Conservation (phyloP, 2,888 invertebrate genomes). For the Galeopsomyia nigrocyanea region DNA sequence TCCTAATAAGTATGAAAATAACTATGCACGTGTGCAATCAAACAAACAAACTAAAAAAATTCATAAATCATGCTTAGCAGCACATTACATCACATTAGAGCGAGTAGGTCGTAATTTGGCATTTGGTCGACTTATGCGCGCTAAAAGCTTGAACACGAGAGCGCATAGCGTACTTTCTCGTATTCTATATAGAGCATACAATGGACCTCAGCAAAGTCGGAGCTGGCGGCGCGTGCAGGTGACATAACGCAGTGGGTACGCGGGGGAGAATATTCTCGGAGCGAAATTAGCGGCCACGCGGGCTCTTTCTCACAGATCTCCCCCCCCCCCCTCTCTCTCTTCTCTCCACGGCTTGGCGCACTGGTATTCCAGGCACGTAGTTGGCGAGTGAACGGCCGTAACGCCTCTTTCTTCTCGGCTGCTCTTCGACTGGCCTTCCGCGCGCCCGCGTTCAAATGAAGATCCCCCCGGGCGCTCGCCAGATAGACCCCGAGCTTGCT, state of each 20-base stretch:
- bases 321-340: neutral
- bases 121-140: no score
- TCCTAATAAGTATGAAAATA: no score
- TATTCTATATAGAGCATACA: conserved; percentile 2
- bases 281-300: conserved; percentile 30
- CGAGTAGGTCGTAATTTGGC: no score
- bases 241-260: conserved; percentile 27
- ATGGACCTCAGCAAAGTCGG: conserved; percentile 25
- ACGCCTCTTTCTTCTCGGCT: conserved; percentile 39
- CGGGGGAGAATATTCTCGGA: conserved; percentile 22
- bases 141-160: no score
- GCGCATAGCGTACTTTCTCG: neutral
- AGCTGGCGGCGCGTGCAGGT: conserved; percentile 27
- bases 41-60: no score
- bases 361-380: conserved; percentile 53
- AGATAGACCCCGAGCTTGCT: neutral
- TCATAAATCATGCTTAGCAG: no score
- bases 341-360: neutral
- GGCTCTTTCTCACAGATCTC: neutral
- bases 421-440: neutral
- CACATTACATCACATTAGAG: no score
- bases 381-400: conserved; percentile 50
- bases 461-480: conserved; percentile 13
- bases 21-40: no score
- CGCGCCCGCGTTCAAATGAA: conserved; percentile 16